A percentile compares a stretch with the other conserved stretches of the same genome.
Conservation (phyloP, 2,888 invertebrate genomes). For the Coenonympha glycerion region DNA sequence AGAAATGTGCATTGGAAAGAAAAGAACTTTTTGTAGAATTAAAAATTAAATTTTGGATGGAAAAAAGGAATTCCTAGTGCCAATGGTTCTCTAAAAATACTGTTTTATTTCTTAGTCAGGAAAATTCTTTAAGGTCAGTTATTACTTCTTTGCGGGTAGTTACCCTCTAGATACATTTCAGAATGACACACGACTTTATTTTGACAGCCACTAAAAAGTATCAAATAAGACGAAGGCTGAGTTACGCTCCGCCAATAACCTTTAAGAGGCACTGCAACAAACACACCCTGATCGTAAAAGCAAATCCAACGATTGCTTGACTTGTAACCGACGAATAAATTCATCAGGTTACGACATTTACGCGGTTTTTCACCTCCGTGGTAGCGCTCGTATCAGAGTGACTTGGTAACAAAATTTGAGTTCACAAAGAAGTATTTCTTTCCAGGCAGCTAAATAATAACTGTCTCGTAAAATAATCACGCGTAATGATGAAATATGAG, state of each 20-base stretch:
- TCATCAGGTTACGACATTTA: slow-evolving; percentile 31
- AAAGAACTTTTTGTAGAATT: too few relatives aligned
- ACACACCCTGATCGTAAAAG: slow-evolving; percentile 35
- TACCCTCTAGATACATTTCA: too few relatives aligned
- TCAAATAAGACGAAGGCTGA: slow-evolving; percentile 24
- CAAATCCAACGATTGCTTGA: slow-evolving; percentile 33
- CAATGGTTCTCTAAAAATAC: too few relatives aligned
- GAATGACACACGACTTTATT: slow-evolving; percentile 13
- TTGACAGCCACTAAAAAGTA: slow-evolving; percentile 22
- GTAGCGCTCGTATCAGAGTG: slow-evolving; percentile 18
- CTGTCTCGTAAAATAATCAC: not conserved
- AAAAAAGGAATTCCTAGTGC: too few relatives aligned
- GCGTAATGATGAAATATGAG: not conserved
- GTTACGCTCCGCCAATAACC: slow-evolving; percentile 27
- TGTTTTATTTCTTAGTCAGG: too few relatives aligned
- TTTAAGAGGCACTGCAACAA: slow-evolving; percentile 25
- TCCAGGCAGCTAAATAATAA: slow-evolving; percentile 3
- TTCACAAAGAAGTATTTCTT: slow-evolving; percentile 8
- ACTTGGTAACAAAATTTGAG: slow-evolving; percentile 18
- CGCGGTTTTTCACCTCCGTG: slow-evolving; percentile 26
- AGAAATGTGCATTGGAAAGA: too few relatives aligned
- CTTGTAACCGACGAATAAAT: slow-evolving; percentile 34
- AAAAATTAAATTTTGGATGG: too few relatives aligned
- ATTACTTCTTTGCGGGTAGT: too few relatives aligned
- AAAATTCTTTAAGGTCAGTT: too few relatives aligned